Conservation (phyloP, 2,888 invertebrate species). For the Linnaemya tessellans region DNA sequence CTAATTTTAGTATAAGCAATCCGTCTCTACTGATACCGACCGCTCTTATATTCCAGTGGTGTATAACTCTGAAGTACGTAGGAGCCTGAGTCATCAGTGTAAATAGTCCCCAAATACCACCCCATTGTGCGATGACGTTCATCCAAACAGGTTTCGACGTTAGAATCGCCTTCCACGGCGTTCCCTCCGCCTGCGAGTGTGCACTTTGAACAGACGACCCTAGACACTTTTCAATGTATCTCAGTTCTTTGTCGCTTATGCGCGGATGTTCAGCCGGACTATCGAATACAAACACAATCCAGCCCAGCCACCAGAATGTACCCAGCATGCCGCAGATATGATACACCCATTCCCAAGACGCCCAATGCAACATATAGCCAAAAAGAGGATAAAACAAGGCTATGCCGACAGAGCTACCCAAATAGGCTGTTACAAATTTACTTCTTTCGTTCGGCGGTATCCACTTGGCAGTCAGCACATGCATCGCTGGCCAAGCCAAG, state of each 20-base stretch:
- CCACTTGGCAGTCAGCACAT: slow-evolving; percentile 91
- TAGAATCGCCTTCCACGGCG: slow-evolving; percentile 87
- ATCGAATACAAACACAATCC: slow-evolving; percentile 87
- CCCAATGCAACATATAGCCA: slow-evolving; percentile 86
- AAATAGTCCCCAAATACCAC: slow-evolving; percentile 88
- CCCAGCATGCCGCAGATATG: slow-evolving; percentile 86
- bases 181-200: slow-evolving; percentile 81
- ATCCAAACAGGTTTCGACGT: slow-evolving; percentile 87
- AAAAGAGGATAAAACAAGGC: slow-evolving; percentile 89
- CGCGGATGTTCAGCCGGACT: slow-evolving; percentile 87
- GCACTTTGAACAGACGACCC: slow-evolving; percentile 82
- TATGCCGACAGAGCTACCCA: slow-evolving; percentile 87
- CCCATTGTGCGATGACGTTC: slow-evolving; percentile 87
- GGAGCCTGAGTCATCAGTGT: slow-evolving; percentile 89
- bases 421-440: slow-evolving; percentile 87
- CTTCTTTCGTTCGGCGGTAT: slow-evolving; percentile 92
- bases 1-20: no score
- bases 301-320: slow-evolving; percentile 87
- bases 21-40: slow-evolving; percentile 84
- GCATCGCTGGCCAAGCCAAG: slow-evolving; percentile 90
- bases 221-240: slow-evolving; percentile 85
- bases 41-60: slow-evolving; percentile 87
- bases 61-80: slow-evolving; percentile 87
- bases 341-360: slow-evolving; percentile 90
- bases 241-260: slow-evolving; percentile 85